Conservation (phyloP, 35 echinoderm and acorn worm genomes). For the Nesometra sesokonis region DNA sequence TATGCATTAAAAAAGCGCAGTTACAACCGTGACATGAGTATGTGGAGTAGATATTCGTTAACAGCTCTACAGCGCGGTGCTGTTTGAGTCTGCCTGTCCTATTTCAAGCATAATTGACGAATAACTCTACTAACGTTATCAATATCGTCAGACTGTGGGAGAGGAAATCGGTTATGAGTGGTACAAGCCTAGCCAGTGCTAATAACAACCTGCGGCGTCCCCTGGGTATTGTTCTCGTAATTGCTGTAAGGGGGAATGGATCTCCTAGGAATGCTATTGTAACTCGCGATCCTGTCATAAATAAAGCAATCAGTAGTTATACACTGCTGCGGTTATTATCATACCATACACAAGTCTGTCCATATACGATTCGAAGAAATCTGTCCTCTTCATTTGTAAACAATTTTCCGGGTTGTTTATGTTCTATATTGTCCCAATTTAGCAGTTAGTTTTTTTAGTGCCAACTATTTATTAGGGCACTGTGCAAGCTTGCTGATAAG, state of each 20-base stretch:
- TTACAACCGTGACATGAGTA: neutral
- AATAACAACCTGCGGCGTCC: neutral
- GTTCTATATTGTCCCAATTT: too few species aligned
- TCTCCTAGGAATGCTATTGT: neutral
- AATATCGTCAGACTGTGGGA: neutral
- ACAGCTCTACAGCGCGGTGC: neutral
- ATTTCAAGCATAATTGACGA: neutral
- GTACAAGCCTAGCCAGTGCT: neutral
- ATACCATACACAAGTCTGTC: too few species aligned
- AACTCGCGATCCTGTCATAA: too few species aligned
- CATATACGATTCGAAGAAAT: too few species aligned
- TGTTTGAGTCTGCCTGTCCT: neutral
- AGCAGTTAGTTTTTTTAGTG: too few species aligned
- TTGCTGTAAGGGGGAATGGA: neutral
- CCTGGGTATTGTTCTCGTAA: neutral
- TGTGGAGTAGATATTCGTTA: neutral
- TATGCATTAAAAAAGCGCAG: neutral
- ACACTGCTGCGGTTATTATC: too few species aligned
- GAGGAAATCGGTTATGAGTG: neutral
- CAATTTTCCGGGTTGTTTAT: too few species aligned
- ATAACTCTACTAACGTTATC: neutral
- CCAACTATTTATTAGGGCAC: too few species aligned
- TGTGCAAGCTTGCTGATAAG: neutral
- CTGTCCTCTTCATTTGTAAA: too few species aligned
- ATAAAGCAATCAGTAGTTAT: too few species aligned